Evolutionary conservation across 2,797 vertebrate genomes (phyloP).

Genomic region (Sus cebifrons): DNA sequence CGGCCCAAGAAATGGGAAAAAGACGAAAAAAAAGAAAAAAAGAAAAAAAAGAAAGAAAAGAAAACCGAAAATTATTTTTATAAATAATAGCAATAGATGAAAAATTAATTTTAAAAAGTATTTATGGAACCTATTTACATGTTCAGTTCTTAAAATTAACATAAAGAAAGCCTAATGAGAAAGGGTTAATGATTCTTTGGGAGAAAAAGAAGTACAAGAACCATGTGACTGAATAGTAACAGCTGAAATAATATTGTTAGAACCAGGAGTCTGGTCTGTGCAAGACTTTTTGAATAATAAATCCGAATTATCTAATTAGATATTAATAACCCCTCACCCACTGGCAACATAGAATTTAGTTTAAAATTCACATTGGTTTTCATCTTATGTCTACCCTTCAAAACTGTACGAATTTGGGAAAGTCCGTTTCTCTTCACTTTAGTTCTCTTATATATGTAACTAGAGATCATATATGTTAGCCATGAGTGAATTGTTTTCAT

Average conservation of each 20-base stretch:
- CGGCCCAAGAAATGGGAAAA: too few relatives aligned
- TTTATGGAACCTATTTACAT: background rate
- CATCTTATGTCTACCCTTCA: background rate
- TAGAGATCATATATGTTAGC: background rate
- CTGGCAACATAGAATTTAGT: conserved; percentile 19
- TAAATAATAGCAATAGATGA: background rate
- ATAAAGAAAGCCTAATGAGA: background rate
- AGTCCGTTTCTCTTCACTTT: conserved; percentile 39
- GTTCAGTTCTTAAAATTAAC: conserved; percentile 13
- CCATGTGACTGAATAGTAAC: background rate
- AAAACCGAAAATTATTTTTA: background rate
- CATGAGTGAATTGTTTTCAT: background rate
- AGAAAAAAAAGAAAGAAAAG: background rate
- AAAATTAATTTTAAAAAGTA: background rate
- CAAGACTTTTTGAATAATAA: background rate
- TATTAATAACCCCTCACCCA: background rate
- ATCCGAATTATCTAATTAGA: conserved; percentile 10
- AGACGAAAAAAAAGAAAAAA: too few relatives aligned
- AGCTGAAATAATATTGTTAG: background rate
- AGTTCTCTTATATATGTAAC: background rate
- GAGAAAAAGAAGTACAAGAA: background rate
- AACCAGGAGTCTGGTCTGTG: conserved; percentile 5
- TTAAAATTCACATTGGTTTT: background rate
- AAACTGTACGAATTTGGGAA: background rate
- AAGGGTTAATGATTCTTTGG: background rate